Evolutionary conservation across 2,888 invertebrate genomes (phyloP), one percentile per base, ranked within the genome.

Genomic region (Calameuta pallipes): DNA sequence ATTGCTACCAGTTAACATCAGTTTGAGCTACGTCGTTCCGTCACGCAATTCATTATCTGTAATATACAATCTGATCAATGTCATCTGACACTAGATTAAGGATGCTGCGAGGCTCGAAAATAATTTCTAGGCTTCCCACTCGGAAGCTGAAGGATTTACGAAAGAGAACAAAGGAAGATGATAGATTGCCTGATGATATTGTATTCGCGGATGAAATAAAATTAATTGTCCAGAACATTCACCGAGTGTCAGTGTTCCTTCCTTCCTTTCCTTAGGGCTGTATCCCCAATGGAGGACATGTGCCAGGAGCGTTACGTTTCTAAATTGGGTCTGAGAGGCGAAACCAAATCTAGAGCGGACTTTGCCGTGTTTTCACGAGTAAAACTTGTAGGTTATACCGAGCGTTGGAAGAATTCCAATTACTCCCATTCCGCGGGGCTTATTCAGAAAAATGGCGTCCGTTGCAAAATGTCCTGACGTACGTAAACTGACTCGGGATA

Each of bases 381-480:
- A 56, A 15, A 56, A 56, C 56, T 15, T 56, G 23, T 15, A 56
- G 56, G 56, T 56, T 56, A 56, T 9, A 56, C 56, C 9, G 56
- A 56, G 56, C 34, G 31, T 31, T 15, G 31, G 31, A 71, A 71
- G 71, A 71, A 71, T 71, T 71, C 34, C 71, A 71, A 71, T 71
- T 71, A 71, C 34, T 71, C 71, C 71, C 71, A 71, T 71, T 71
- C 71, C 71, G 31, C 1, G 31, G 31, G 9, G 71, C 34, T 71
- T 71, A 31, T 34, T 71, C 71, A 71, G 31, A 13, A 34, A 71
- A 71, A 71, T 15, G 31, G 71, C 31, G 71, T 71, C 15, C 31
- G 71, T 71, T 71, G 71, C 71, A 71, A 71, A 71, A 71, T 9
- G 30, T 33, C 13, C 33, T 9, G 15, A 12, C 31, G 11, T 1